Conservation (phyloP, 2,888 invertebrate species). For the Hybos culiciformis region DNA sequence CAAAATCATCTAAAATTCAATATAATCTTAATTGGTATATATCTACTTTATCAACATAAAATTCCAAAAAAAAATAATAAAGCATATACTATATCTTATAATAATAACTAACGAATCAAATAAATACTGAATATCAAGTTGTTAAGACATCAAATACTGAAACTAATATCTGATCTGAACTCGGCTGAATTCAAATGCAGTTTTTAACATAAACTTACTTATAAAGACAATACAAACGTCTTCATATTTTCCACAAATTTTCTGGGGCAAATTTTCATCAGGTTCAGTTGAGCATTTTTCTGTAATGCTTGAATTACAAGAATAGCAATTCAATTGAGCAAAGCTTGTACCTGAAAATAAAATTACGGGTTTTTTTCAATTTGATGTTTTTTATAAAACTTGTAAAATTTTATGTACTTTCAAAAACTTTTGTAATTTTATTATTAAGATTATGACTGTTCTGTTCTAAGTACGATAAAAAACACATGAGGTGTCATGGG, state of each 20-base stretch:
- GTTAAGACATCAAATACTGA: background rate
- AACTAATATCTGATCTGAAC: no score
- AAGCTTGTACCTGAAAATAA: background rate
- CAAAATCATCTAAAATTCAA: background rate
- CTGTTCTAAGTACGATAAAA: no score
- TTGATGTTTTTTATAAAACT: background rate
- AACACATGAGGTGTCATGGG: no score
- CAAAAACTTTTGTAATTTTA: background rate
- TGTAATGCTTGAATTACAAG: background rate
- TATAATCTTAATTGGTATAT: no score
- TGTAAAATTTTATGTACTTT: background rate
- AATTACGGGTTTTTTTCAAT: no score
- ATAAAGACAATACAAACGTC: background rate
- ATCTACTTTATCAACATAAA: no score
- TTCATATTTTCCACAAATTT: background rate
- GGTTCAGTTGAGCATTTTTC: background rate
- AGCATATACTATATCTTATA: background rate
- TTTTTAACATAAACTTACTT: no score
- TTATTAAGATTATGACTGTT: no score
- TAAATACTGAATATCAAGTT: background rate
- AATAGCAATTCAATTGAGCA: background rate
- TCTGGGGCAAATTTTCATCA: background rate
- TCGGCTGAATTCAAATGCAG: no score
- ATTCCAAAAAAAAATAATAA: background rate
- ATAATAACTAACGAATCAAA: background rate